These are phyloP conservation scores for Microvelia longipes DNA, from an alignment of 1,140 invertebrate genomes.

Conservation along the genomic window DNA sequence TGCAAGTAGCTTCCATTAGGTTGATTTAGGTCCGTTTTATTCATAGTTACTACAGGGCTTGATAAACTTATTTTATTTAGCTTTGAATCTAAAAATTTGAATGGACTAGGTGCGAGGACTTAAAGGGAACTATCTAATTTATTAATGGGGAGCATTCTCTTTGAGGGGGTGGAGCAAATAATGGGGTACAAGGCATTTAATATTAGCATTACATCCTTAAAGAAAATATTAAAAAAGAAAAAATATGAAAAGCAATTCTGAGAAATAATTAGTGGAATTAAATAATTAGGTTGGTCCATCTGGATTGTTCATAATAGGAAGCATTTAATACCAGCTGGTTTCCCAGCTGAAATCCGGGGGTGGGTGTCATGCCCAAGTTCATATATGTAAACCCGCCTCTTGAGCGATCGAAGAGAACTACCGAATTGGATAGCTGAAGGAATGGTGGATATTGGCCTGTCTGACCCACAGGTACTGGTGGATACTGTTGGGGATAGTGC, in stretches of 20 bases:
- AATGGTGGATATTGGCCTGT: slow-evolving; percentile 2
- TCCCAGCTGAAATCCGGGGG: slow-evolving; percentile 4
- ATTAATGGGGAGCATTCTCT: too few species aligned
- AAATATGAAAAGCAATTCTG: neutral
- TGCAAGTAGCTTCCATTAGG: too few species aligned
- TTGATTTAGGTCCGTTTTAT: too few species aligned
- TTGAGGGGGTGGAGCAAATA: too few species aligned
- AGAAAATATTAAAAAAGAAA: neutral
- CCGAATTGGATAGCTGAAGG: slow-evolving; percentile 16
- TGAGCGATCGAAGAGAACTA: slow-evolving; percentile 19
- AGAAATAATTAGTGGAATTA: neutral
- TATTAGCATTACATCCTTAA: too few species aligned
- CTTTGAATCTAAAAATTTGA: too few species aligned
- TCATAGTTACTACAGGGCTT: too few species aligned
- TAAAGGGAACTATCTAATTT: too few species aligned
- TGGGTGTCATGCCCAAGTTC: slow-evolving; percentile 20
- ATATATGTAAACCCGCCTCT: slow-evolving; percentile 19
- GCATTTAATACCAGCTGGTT: slow-evolving; percentile 2
- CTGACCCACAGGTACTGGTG: neutral
- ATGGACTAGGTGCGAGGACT: too few species aligned
- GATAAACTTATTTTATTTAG: too few species aligned
- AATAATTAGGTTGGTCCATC: neutral
- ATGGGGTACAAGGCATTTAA: too few species aligned
- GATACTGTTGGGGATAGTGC: neutral
- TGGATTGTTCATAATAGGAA: neutral